Conservation (phyloP, 1,140 invertebrate species). For the Centruroides vittatus region DNA sequence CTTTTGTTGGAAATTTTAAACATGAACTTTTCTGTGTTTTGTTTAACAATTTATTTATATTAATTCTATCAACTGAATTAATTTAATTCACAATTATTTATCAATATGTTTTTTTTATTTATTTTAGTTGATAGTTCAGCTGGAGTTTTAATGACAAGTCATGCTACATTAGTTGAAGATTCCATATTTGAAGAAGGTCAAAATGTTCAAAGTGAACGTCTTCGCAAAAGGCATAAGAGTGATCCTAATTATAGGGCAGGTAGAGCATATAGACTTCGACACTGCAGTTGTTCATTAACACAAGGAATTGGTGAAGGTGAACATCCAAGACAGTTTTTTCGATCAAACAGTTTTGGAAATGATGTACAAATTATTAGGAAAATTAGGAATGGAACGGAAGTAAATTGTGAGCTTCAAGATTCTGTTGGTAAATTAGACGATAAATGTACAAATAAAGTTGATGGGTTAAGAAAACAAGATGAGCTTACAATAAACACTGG, state of each 20-base stretch:
- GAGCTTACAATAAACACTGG: too few relatives aligned
- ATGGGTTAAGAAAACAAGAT: too few relatives aligned
- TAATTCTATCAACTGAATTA: too few relatives aligned
- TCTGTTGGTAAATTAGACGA: too few relatives aligned
- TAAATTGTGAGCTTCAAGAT: neutral
- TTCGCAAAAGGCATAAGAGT: conserved; percentile 9
- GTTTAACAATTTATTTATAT: too few relatives aligned
- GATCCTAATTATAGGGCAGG: conserved; percentile 27
- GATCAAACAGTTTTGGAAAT: conserved; percentile 55
- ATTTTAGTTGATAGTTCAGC: conserved; percentile 40
- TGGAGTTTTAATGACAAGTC: conserved; percentile 41
- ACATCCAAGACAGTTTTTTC: conserved; percentile 23
- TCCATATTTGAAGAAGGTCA: conserved; percentile 11
- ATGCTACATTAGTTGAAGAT: conserved; percentile 16
- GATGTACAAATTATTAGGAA: conserved; percentile 59
- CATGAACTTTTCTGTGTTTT: too few relatives aligned
- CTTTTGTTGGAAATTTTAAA: too few relatives aligned
- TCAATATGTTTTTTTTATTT: conserved; percentile 3
- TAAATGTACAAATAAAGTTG: too few relatives aligned
- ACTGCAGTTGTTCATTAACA: neutral
- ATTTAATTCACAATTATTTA: too few relatives aligned
- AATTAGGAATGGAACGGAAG: conserved; percentile 22
- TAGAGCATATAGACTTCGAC: conserved; percentile 1
- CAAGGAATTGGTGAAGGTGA: conserved; percentile 1
- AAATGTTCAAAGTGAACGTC: neutral